Evolutionary conservation across 2,113 vertebrate genomes (phyloP).

Genomic region (Ornithorhynchus anatinus): DNA sequence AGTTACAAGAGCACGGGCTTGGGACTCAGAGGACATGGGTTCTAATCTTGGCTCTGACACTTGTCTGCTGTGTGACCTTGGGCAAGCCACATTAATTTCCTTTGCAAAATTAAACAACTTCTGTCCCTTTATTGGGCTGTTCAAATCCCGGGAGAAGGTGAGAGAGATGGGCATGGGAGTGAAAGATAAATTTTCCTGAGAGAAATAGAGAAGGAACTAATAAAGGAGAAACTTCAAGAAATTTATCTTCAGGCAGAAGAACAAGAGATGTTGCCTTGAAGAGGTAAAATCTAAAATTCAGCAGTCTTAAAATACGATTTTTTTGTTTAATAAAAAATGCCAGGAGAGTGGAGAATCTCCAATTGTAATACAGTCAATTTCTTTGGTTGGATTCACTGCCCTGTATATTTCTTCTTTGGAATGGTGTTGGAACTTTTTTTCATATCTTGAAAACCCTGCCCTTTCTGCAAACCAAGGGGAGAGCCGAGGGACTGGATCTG

Average conservation of each 20-base stretch:
- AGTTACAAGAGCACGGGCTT: too few species aligned
- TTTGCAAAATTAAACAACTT: not conserved
- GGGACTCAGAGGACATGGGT: too few species aligned
- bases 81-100: not conserved
- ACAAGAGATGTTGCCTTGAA: constrained; percentile 23
- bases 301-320: not conserved
- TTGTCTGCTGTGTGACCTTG: too few species aligned
- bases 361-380: not conserved
- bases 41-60: too few species aligned
- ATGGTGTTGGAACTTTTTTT: too few species aligned
- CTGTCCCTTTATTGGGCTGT: constrained; percentile 35
- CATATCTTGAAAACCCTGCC: too few species aligned
- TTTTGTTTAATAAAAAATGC: not conserved
- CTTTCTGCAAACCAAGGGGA: too few species aligned
- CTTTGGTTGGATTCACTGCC: too few species aligned
- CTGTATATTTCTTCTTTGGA: too few species aligned
- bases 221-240: constrained; percentile 66
- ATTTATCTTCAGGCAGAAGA: constrained; percentile 38
- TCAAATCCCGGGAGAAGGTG: constrained; percentile 41
- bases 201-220: constrained; percentile 52
- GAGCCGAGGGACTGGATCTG: too few species aligned
- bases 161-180: constrained; percentile 20
- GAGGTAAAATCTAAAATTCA: not conserved
- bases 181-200: not conserved
- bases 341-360: not conserved